phyloP scores from a whole-genome alignment of 1,140 invertebrate genomes.

The Sinonovacula constricta region DNA sequence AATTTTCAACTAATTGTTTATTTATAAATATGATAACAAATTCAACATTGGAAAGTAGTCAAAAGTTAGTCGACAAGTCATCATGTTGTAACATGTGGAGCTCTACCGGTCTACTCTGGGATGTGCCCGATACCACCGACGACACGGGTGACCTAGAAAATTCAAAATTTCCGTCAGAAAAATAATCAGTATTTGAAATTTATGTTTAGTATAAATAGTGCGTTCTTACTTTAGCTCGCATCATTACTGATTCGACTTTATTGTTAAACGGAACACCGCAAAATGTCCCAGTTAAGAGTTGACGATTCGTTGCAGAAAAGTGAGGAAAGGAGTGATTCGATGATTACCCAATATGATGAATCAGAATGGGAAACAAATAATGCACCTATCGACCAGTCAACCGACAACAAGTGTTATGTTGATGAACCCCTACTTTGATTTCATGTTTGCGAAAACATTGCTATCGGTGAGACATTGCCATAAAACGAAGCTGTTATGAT shows the following conservation, averaged over 20 bases:
- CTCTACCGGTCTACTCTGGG: background rate
- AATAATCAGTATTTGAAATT: background rate
- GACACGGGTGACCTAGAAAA: too few species aligned
- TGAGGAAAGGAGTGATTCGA: background rate
- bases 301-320: conserved; percentile 1
- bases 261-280: background rate
- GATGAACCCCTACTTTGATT: conserved; percentile 38
- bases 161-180: background rate
- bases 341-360: background rate
- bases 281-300: background rate
- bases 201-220: background rate
- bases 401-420: conserved; percentile 20
- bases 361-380: background rate
- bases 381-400: background rate
- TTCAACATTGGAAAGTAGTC: background rate
- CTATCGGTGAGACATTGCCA: background rate
- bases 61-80: background rate
- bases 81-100: background rate
- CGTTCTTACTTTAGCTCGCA: background rate
- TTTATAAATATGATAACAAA: conserved; percentile 6
- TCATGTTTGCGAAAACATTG: conserved; percentile 28
- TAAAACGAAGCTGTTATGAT: conserved; percentile 19
- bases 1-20: background rate
- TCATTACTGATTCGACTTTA: background rate
- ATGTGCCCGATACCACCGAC: background rate